A percentile compares a stretch with the other conserved stretches of the same genome.
Conservation (phyloP, 2,113 vertebrate species). For the Scolopax mira region DNA sequence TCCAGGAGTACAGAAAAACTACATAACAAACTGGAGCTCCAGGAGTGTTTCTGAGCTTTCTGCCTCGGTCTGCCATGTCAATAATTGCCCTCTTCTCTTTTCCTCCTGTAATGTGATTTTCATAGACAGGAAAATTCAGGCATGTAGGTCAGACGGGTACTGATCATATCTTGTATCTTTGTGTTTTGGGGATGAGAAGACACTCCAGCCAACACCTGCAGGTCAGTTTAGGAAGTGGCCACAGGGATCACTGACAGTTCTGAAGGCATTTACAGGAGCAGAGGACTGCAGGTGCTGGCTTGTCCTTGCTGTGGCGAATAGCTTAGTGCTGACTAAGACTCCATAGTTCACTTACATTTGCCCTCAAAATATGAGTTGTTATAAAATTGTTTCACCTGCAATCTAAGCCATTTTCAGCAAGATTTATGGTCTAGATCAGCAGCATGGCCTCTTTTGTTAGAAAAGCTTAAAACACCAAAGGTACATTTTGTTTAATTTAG, state of each 20-base stretch:
- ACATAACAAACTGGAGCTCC: background rate
- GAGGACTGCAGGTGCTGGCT: constrained; percentile 21
- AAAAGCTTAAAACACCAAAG: background rate
- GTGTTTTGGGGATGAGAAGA: background rate
- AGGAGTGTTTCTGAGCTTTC: background rate
- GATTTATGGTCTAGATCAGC: constrained; percentile 25
- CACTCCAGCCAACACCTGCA: background rate
- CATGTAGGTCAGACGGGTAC: background rate
- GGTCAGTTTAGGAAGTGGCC: background rate
- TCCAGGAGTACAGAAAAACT: background rate
- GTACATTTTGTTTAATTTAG: background rate
- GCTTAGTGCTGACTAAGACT: constrained; percentile 48
- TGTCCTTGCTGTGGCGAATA: background rate
- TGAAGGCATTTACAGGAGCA: background rate
- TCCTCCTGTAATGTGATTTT: background rate
- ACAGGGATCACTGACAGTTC: background rate
- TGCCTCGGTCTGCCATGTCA: background rate
- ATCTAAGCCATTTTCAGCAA: constrained; percentile 23
- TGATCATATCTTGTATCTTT: background rate
- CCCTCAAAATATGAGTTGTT: constrained; percentile 7
- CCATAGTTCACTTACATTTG: constrained; percentile 20
- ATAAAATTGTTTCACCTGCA: constrained; percentile 44
- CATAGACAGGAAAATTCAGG: background rate
- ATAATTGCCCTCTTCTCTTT: background rate
- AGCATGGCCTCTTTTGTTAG: background rate